Evolutionary conservation across 2,113 vertebrate species (phyloP), one percentile per base, ranked within the genome.

Genomic region (Embiotoca jacksoni): DNA sequence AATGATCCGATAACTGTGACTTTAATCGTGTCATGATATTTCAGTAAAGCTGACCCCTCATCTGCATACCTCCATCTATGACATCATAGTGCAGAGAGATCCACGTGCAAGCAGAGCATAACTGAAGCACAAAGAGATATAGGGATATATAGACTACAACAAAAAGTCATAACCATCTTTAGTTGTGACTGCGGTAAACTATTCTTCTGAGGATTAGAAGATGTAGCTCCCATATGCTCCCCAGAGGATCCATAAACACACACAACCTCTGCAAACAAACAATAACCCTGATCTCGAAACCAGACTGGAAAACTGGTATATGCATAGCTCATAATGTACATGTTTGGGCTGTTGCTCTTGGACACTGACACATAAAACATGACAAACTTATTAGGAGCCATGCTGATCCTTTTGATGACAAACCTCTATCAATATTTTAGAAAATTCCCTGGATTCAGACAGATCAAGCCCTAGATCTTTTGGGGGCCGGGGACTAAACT

Each of bases 1-100:
- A 80, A 37, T 78, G 56, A 70, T 61, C 53, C 55, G 70, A 37
- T 69, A 30, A 66, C 59, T 72, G 64, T 69, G 47, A 79, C 31
- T 33, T 49, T 82, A 59, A 80, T 82, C 14, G 14, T 32, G 16
- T 39, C 11, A 13, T 11, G 63, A 44, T 81, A 50, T 78, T 68
- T 72, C 31, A 68, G 50, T 13, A 5, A 37, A 62, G 46, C 47
- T 32, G 23, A 66, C 52, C 66, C 52, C 23, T 81, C 57, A 59
- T 50, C 47, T 60, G 66, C 58, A 56, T 44, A 41, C 47, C 53
- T 74, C 69, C 31, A 23, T 23, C 23, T 23, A 23, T 23, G 23
- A 1, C 23, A 23, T 23, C 23, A 23, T 35, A 2, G 33, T 32
- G 56, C 31, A n/a, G 6, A 39, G 33, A 53, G 36, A 14, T 23